Evolutionary conservation across 2,113 vertebrate genomes (phyloP), one percentile per base, ranked within the genome.

Genomic region (Paedocypris sp.): DNA sequence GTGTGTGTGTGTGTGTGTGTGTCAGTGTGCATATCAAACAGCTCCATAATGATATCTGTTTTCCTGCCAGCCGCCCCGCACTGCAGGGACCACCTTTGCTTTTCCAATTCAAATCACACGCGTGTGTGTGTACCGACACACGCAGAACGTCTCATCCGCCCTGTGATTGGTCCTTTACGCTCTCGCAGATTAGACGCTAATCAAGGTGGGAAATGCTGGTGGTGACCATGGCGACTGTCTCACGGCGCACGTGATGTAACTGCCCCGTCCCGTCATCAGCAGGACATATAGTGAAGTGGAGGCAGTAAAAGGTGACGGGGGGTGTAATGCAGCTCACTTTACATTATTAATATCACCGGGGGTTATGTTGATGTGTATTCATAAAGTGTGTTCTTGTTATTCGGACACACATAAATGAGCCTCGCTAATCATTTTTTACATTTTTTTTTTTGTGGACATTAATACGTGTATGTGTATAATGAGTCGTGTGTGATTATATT

Each of bases 21-120:
- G 76, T 79, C 79, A 80, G 53, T 75, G 74, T 81, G 83, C 80
- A 85, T 85, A 83, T 78, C 77, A 83, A 84, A 77, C 77, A 82
- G 82, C 61, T 64, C 67, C 69, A 80, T 85, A 82, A 84, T 82
- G 80, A 82, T 75, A 79, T 72, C 73, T 71, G 67, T 73, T 74
- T 57, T 71, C 49, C 50, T 64, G 64, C 64, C 67, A 60, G 66
- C 56, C 60, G 39, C 26, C 53, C 58, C 64, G 61, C 64, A 74
- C 62, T 71, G 52, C 50, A 62, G 65, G 72, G 68, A 66, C 47
- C 68, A 57, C 36, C 53, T 66, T 62, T 70, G 66, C 62, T 62
- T 68, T 68, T 50, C 57, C 62, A 62, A 64, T 72, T 66, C 66
- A 64, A 68, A 47, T 65, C 60, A 68, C 56, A 67, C 60, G 52